phyloP scores from a whole-genome alignment of 2,888 invertebrate genomes.

The Hoplodrina ambigua region DNA sequence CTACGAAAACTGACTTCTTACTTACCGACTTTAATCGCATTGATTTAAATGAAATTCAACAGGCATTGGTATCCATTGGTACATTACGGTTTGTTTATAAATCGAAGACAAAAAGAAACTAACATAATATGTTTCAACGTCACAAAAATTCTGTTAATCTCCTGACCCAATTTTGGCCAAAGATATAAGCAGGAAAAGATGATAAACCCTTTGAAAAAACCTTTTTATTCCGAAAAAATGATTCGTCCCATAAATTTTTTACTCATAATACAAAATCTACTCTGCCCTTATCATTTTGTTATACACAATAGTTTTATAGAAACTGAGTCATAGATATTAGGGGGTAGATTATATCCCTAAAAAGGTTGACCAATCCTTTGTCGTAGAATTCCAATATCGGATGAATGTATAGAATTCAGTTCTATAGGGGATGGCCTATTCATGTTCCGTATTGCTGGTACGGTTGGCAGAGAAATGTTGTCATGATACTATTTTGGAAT shows the following conservation, averaged over 20 bases:
- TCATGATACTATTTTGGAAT: neutral
- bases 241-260: constrained; percentile 61
- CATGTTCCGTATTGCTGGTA: constrained; percentile 67
- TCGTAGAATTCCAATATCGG: constrained; percentile 86
- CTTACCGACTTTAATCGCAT: too few relatives aligned
- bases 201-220: constrained; percentile 40
- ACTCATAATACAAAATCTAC: constrained; percentile 61
- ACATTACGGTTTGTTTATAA: neutral
- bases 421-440: constrained; percentile 78
- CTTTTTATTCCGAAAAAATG: constrained; percentile 59
- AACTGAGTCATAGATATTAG: constrained; percentile 67
- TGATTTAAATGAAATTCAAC: too few relatives aligned
- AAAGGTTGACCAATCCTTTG: constrained; percentile 87
- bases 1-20: too few relatives aligned
- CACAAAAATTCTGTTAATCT: neutral
- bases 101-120: neutral
- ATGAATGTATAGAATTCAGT: constrained; percentile 78
- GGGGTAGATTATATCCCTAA: constrained; percentile 67
- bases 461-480: constrained; percentile 37
- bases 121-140: too few relatives aligned
- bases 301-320: constrained; percentile 70
- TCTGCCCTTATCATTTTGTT: constrained; percentile 56
- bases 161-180: neutral
- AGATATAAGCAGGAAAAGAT: constrained; percentile 15
- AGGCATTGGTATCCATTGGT: too few relatives aligned